Conservation (phyloP, 2,797 vertebrate species). For the Epinephelus awoara region DNA sequence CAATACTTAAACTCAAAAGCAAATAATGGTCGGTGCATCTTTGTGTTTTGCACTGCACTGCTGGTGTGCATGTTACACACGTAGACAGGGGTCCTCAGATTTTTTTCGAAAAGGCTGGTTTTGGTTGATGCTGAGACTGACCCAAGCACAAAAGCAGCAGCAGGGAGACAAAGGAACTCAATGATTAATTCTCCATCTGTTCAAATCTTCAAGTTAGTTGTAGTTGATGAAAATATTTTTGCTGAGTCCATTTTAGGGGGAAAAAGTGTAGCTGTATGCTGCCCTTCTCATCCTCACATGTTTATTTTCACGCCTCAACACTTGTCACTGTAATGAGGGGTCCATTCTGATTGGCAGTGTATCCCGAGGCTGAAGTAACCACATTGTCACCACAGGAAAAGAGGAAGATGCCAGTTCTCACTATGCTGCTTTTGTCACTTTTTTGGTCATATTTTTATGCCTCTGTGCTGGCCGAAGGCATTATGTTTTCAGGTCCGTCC, state of each 20-base stretch:
- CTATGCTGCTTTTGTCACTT: too few species aligned
- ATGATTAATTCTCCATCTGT: background rate
- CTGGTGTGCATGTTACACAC: background rate
- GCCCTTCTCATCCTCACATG: background rate
- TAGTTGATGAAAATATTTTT: background rate
- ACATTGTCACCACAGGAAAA: constrained; percentile 8
- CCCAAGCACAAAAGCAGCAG: background rate
- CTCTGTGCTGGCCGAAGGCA: too few species aligned
- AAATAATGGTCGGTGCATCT: background rate
- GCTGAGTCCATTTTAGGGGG: background rate
- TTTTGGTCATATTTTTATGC: too few species aligned
- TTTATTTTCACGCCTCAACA: constrained; percentile 17
- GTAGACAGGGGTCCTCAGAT: background rate
- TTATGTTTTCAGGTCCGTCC: too few species aligned
- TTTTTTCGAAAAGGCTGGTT: background rate
- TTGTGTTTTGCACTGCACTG: background rate
- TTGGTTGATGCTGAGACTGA: background rate
- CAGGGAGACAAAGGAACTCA: background rate
- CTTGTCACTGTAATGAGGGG: constrained; percentile 36
- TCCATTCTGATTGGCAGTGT: constrained; percentile 23
- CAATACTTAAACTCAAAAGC: background rate
- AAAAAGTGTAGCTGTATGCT: background rate
- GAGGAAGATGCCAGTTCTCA: too few species aligned
- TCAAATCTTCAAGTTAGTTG: constrained; percentile 1
- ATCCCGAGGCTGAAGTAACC: constrained; percentile 31